phyloP scores from a whole-genome alignment of 2,888 invertebrate genomes.

The Nemoura dubitans region DNA sequence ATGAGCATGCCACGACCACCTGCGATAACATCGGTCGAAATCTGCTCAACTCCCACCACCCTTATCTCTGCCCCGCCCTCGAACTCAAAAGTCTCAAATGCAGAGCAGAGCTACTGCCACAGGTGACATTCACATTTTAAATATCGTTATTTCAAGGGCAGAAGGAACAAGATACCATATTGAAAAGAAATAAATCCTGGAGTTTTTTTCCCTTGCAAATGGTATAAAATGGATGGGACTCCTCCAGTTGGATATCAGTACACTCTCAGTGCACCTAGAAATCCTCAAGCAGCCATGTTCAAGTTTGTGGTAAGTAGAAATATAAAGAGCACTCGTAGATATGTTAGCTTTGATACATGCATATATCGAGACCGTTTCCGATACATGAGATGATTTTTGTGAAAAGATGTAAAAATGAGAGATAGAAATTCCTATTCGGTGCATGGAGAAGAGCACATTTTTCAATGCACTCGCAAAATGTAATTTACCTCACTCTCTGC shows the following conservation, averaged over 20 bases:
- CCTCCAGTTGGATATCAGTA: not conserved
- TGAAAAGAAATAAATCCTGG: not conserved
- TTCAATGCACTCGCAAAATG: too few species aligned
- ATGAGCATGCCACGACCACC: not conserved
- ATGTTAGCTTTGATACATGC: too few species aligned
- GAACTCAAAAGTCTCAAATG: not conserved
- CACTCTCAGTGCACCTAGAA: conserved; percentile 18
- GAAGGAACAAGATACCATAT: not conserved
- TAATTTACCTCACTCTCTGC: too few species aligned
- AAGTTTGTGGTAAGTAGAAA: conserved; percentile 29
- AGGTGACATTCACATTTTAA: not conserved
- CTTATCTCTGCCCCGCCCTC: not conserved
- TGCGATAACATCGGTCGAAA: not conserved
- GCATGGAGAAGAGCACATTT: too few species aligned
- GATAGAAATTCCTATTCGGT: too few species aligned
- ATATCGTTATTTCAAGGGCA: not conserved
- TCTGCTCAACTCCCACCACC: not conserved
- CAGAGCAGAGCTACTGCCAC: not conserved
- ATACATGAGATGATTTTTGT: too few species aligned
- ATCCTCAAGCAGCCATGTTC: conserved; percentile 17
- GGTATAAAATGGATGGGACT: conserved; percentile 1
- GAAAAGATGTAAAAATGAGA: too few species aligned
- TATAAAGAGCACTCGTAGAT: not conserved
- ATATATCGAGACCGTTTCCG: too few species aligned
- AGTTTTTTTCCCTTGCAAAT: not conserved